phyloP scores from a whole-genome alignment of 2,797 vertebrate species.

The Hydrolagus colliei region DNA sequence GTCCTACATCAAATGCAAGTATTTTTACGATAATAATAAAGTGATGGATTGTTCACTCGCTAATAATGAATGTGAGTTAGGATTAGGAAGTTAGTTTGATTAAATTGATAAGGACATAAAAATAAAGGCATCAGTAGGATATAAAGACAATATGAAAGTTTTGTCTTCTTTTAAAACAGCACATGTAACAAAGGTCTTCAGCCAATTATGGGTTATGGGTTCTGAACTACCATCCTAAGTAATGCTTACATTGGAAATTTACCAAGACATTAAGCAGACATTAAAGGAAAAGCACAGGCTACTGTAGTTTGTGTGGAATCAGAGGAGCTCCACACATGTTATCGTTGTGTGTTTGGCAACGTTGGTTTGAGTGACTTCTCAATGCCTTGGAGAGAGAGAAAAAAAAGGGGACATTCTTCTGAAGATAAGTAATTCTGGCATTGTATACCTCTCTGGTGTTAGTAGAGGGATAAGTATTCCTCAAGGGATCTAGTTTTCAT shows the following conservation, averaged over 20 bases:
- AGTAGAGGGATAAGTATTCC: background rate
- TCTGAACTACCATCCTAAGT: background rate
- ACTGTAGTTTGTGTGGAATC: background rate
- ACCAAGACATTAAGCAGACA: background rate
- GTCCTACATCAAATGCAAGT: too few species aligned
- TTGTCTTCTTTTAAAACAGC: too few species aligned
- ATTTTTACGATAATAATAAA: too few species aligned
- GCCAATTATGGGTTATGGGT: background rate
- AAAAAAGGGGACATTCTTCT: background rate
- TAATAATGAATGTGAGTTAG: too few species aligned
- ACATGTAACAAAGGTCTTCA: too few species aligned
- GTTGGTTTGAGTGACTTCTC: background rate
- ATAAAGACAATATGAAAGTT: too few species aligned
- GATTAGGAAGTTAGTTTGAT: too few species aligned
- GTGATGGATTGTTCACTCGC: too few species aligned
- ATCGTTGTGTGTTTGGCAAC: background rate
- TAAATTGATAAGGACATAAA: too few species aligned
- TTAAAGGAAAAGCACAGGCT: background rate
- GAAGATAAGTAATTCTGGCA: background rate
- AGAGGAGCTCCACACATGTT: background rate
- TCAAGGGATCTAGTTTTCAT: background rate
- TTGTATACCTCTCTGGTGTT: background rate
- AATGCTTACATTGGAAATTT: background rate
- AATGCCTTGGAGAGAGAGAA: background rate
- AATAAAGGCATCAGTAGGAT: too few species aligned